Conservation (phyloP, 2,888 invertebrate species). For the Machimus rusticus region DNA sequence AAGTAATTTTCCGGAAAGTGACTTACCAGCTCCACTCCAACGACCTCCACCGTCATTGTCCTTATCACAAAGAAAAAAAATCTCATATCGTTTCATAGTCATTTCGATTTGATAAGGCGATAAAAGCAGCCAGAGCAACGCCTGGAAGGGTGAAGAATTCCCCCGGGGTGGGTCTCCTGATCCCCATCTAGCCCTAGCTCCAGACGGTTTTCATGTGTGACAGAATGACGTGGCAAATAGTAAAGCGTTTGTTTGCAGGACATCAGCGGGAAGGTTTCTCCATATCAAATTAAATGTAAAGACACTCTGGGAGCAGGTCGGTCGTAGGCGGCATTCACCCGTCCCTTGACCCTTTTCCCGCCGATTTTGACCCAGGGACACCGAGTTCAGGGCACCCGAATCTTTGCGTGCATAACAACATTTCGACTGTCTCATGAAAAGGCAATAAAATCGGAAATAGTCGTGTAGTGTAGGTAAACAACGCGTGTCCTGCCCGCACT, state of each 20-base stretch:
- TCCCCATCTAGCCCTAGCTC: not conserved
- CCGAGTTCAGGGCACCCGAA: conserved; percentile 20
- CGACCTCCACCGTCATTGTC: conserved; percentile 35
- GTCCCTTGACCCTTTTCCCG: conserved; percentile 45
- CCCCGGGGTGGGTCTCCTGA: conserved; percentile 5
- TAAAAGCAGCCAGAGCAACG: conserved; percentile 37
- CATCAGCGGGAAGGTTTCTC: conserved; percentile 45
- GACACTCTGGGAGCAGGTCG: conserved; percentile 27
- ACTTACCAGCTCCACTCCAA: conserved; percentile 14
- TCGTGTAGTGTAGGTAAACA: conserved; percentile 44
- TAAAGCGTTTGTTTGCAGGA: conserved; percentile 47
- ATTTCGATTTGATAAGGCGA: conserved; percentile 46
- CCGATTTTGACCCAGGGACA: not conserved
- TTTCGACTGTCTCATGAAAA: conserved; percentile 45
- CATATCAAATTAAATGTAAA: conserved; percentile 47
- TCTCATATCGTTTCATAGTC: conserved; percentile 44
- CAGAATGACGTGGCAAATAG: conserved; percentile 49
- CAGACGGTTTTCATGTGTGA: conserved; percentile 42
- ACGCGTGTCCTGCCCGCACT: conserved; percentile 32
- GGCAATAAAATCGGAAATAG: conserved; percentile 49
- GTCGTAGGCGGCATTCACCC: conserved; percentile 38
- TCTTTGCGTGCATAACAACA: conserved; percentile 38
- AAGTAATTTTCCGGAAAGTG: conserved; percentile 46
- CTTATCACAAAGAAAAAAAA: conserved; percentile 42
- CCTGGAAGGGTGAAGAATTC: conserved; percentile 39